A percentile compares a stretch with the other conserved stretches of the same genome.
Evolutionary conservation across 2,888 invertebrate genomes (phyloP).

Genomic region (Lasioglossum marginatum): DNA sequence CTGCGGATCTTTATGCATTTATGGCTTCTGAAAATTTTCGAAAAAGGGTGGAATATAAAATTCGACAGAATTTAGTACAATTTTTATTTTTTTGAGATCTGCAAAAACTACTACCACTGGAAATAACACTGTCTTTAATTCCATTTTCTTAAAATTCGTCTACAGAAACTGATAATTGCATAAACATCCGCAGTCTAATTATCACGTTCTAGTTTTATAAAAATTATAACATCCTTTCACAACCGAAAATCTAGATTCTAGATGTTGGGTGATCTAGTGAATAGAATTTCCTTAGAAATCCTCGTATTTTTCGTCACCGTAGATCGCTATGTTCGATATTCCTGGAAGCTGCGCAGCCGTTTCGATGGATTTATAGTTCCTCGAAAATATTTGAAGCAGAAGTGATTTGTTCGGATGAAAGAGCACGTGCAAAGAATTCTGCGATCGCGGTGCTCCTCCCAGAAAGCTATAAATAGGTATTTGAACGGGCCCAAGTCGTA

Average conservation of each 20-base stretch:
- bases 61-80: too few species aligned
- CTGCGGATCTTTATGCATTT: too few species aligned
- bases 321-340: background rate
- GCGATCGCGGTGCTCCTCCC: background rate
- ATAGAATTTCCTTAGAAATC: background rate
- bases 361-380: too few species aligned
- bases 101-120: too few species aligned
- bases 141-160: too few species aligned
- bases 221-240: background rate
- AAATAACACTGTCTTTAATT: too few species aligned
- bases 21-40: too few species aligned
- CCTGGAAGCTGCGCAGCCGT: background rate
- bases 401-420: background rate
- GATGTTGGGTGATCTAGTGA: background rate
- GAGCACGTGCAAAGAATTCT: background rate
- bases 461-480: conserved; percentile 28
- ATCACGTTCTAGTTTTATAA: background rate
- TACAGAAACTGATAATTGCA: too few species aligned
- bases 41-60: too few species aligned
- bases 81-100: too few species aligned
- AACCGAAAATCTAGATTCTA: background rate
- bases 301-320: background rate
- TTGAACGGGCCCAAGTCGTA: conserved; percentile 4
- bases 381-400: background rate
- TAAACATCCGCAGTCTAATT: too few species aligned